Base-by-base conservation (phyloP, 2,888 invertebrate species). In the Chaitophorus viminalis region DNA sequence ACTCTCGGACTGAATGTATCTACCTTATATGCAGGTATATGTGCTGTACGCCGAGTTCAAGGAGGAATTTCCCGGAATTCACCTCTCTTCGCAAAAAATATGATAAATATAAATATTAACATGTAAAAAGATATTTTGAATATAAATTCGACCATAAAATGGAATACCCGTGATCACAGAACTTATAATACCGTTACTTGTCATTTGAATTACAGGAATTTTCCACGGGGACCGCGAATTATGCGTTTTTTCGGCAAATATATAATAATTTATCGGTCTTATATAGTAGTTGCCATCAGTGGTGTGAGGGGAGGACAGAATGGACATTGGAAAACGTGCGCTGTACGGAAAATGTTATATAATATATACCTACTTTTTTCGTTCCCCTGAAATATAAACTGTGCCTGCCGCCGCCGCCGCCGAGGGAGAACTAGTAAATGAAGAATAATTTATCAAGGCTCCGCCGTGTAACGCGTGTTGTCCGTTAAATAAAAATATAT, bases 361-460 rank as follows among this genome's bases (percentile, higher is more conserved):
- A n/a, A 33, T 78, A 54, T 39, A 39, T 65, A 21, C n/a, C n/a
- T n/a, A n/a, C n/a, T 79, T 6, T 36, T 33, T 60, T 54, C 60
- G 8, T 18, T 25, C 83, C 33, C 3, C 31, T 52, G 52, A 54
- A 82, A 82, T 52, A 82, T 74, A 82, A 82, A 82, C 72, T 54
- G 82, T 72, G 82, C 74, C 52, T 21, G 25, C 54, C n/a, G n/a
- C n/a, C n/a, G n/a, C 52, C 60, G 36, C 33, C 70, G 54, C 29
- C 78, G 21, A 54, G 86, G 86, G 78, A 86, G 72, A 77, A 78
- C 78, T 33, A 60, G 78, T 86, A 79, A 86, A 86, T 79, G 68
- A 86, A 86, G 72, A 79, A 79, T 86, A 86, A 86, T 86, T 86
- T 78, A 86, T 86, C 86, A 85, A 76, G 78, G 33, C 29, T 6